Evolutionary conservation across 2,888 invertebrate species (phyloP).

Genomic region (Netelia melanura): DNA sequence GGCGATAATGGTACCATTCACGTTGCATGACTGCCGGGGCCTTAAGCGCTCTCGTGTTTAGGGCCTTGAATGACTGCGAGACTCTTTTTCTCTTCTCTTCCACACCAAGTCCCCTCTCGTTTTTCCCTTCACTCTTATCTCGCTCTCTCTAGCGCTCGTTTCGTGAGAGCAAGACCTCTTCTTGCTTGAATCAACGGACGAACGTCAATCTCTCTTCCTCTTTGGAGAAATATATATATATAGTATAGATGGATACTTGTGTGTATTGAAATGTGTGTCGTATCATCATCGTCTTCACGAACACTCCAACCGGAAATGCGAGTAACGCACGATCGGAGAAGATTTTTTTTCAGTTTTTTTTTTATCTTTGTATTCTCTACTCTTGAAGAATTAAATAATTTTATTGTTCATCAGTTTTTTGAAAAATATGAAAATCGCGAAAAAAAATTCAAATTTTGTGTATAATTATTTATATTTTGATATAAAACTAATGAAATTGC

Average conservation of each 20-base stretch:
- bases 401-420: constrained; percentile 61
- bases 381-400: constrained; percentile 62
- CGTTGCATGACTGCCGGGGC: constrained; percentile 71
- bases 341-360: constrained; percentile 38
- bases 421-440: no score
- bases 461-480: no score
- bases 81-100: constrained; percentile 15
- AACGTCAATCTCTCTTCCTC: constrained; percentile 10
- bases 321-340: constrained; percentile 53
- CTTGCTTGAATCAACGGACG: constrained; percentile 10
- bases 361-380: constrained; percentile 70
- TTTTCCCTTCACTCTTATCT: constrained; percentile 46
- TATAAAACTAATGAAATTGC: no score
- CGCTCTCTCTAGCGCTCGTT: constrained; percentile 2
- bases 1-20: constrained; percentile 80
- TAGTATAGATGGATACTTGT: constrained; percentile 38
- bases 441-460: no score
- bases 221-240: constrained; percentile 14
- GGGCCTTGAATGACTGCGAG: constrained; percentile 40
- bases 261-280: constrained; percentile 19
- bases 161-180: constrained; percentile 36
- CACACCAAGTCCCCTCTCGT: constrained; percentile 17
- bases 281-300: constrained; percentile 38
- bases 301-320: constrained; percentile 68
- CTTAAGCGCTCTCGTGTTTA: constrained; percentile 47